These are phyloP conservation scores for Centroberyx gerrardi DNA, from an alignment of 2,797 vertebrate species.

Conservation along the genomic window DNA sequence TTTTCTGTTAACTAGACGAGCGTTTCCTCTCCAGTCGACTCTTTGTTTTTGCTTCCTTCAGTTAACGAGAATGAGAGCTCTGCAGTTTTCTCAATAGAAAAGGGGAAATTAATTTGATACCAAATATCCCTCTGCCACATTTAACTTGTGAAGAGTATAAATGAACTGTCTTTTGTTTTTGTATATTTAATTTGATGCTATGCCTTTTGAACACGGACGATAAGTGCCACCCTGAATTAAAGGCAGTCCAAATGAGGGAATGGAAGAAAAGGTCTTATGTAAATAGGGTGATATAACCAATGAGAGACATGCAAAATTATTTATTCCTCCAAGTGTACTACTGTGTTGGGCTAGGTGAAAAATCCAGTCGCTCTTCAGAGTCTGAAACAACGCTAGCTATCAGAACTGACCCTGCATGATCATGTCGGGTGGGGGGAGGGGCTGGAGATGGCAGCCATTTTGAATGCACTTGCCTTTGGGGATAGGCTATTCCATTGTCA, in stretches of 20 bases:
- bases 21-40: not conserved
- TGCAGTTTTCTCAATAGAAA: constrained; percentile 26
- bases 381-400: not conserved
- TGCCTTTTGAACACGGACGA: constrained; percentile 42
- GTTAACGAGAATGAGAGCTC: not conserved
- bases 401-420: not conserved
- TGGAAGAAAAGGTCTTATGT: constrained; percentile 14
- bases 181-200: constrained; percentile 28
- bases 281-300: constrained; percentile 20
- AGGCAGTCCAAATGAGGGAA: not conserved
- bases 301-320: not conserved
- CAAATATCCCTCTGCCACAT: constrained; percentile 39
- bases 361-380: not conserved
- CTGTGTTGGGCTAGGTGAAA: not conserved
- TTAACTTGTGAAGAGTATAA: constrained; percentile 1
- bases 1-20: not conserved
- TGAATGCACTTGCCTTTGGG: constrained; percentile 10
- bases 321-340: constrained; percentile 15
- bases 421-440: not conserved
- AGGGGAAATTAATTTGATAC: constrained; percentile 34
- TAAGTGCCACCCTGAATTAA: constrained; percentile 28
- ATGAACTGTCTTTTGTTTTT: constrained; percentile 17
- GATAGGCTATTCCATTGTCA: not conserved
- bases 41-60: constrained; percentile 20
- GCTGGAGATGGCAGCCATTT: not conserved